Conservation (phyloP, 1,140 invertebrate genomes). For the Pectinophora gossypiella region DNA sequence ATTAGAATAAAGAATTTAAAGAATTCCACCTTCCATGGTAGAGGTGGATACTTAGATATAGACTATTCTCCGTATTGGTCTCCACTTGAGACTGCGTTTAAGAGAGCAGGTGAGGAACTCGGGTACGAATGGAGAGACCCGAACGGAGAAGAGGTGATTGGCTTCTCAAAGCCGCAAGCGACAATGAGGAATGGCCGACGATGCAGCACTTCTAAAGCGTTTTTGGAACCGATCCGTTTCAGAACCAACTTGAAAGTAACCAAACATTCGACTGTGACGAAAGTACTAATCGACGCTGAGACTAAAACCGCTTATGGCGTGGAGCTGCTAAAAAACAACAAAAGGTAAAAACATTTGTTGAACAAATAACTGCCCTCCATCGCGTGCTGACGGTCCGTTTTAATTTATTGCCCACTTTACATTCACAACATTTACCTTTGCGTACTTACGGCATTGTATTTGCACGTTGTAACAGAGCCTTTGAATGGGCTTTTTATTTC, state of each 20-base stretch:
- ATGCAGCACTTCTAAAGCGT: slow-evolving; percentile 83
- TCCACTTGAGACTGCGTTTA: slow-evolving; percentile 77
- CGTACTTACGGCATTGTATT: no score
- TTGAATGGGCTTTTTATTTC: no score
- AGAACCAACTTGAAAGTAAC: slow-evolving; percentile 84
- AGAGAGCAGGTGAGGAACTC: slow-evolving; percentile 81
- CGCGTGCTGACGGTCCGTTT: not conserved
- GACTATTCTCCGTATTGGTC: slow-evolving; percentile 79
- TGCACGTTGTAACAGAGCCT: no score
- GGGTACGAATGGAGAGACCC: slow-evolving; percentile 82
- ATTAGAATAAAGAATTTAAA: slow-evolving; percentile 70
- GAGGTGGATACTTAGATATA: slow-evolving; percentile 81
- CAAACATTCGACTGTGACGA: slow-evolving; percentile 79
- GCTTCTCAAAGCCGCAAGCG: slow-evolving; percentile 82
- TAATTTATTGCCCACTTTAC: not conserved
- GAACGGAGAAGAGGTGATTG: slow-evolving; percentile 78
- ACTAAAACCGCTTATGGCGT: slow-evolving; percentile 80
- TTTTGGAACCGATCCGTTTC: slow-evolving; percentile 77
- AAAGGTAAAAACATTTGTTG: slow-evolving; percentile 36
- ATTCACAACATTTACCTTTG: not conserved
- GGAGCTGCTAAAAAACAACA: slow-evolving; percentile 78
- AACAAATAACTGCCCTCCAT: not conserved
- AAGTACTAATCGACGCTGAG: slow-evolving; percentile 79
- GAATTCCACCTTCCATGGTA: slow-evolving; percentile 80
- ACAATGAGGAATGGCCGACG: slow-evolving; percentile 81